Evolutionary conservation across 2,797 vertebrate genomes (phyloP).

Genomic region (Somateria mollissima): DNA sequence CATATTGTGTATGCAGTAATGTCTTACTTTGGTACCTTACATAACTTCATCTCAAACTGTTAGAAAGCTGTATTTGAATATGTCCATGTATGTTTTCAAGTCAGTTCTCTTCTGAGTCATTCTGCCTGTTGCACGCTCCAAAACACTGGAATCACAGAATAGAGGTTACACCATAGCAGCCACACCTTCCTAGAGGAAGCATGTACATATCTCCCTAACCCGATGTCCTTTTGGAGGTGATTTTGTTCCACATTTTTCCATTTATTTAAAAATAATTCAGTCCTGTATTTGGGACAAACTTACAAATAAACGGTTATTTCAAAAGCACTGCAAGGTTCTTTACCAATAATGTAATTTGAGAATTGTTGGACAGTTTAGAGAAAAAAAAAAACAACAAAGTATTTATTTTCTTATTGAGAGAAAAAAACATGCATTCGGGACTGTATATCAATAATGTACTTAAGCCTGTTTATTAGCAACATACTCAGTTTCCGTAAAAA

Average conservation of each 20-base stretch:
- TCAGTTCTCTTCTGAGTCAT: neutral
- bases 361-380: neutral
- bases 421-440: neutral
- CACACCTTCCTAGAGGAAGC: neutral
- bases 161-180: neutral
- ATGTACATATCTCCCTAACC: neutral
- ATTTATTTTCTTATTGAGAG: neutral
- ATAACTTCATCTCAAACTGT: neutral
- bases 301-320: neutral
- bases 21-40: neutral
- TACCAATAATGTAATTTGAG: neutral
- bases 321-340: neutral
- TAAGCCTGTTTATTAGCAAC: neutral
- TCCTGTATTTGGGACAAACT: neutral
- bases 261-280: neutral
- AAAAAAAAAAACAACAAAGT: neutral
- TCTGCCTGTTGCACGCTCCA: neutral
- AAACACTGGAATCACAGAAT: neutral
- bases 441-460: neutral
- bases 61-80: neutral
- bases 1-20: neutral
- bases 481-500: neutral
- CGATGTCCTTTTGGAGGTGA: neutral
- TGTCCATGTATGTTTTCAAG: neutral
- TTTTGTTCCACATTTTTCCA: neutral